Evolutionary conservation across 1,140 invertebrate species (phyloP), one percentile per base, ranked within the genome.

Genomic region (Drosophila lini): DNA sequence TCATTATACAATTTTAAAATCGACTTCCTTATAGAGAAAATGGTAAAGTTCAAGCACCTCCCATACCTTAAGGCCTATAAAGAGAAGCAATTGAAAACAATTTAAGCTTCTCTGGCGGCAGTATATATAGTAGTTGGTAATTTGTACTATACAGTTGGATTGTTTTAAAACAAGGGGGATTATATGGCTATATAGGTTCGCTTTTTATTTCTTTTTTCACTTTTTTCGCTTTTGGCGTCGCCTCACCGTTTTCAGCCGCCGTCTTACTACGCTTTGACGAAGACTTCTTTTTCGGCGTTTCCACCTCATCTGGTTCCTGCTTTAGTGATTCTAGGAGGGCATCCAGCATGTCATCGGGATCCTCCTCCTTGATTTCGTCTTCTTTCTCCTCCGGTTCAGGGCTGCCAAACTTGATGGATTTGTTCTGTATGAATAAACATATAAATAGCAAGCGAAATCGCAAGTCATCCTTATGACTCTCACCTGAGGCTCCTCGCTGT

Each of bases 171-270:
- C 41, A 6, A 42, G 31, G 11, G 5, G 34, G 25, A 13, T 71
- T 77, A 59, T 52, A 65, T 31, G 25, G 38, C 60, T 88, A 79
- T 47, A 89, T 32, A 10, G 80, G 83, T 58, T 88, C 83, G 9
- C 22, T 48, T 88, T 88, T 88, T 89, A 89, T 88, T 88, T 67
- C 75, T 73, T 71, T 75, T 67, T 80, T 89, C 2, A 63, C 31
- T 89, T 89, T 89, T 64, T 88, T 86, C 48, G 77, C 16, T 15
- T 70, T 58, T 13, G 48, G 31, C n/a, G 62, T 60, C 50, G 31
- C 45, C 11, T 42, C 45, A n/a, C 67, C 57, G 8, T 31, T 44
- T 16, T 59, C 48, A 19, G 22, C 7, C 50, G 32, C 19, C 57
- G 60, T 76, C 45, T 67, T 89, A 7, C 69, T 89, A 7, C 77